Evolutionary conservation across 2,113 vertebrate genomes (phyloP), one percentile per base, ranked within the genome.

Genomic region (Brachypteracias leptosomus): DNA sequence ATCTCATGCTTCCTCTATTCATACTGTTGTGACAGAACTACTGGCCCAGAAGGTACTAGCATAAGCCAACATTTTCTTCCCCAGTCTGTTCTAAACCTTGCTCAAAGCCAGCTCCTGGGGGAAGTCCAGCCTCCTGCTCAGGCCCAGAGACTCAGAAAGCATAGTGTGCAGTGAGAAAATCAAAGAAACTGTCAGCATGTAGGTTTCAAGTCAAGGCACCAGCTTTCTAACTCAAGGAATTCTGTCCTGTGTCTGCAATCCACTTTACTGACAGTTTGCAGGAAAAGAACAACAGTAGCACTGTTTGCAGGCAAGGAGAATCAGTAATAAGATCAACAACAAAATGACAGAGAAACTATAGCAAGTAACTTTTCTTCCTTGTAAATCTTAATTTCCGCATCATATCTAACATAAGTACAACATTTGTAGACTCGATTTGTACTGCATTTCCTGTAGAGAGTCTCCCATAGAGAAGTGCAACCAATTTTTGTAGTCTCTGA

Each of bases 291-390:
- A 61, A 61, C n/a, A 36, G 22, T 10, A 61, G 58, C n/a, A 33
- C 22, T n/a, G 8, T 33, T 85, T 80, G 52, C 94, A 99, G 98
- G 94, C 96, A 98, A 96, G 97, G 95, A 96, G 96, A 12, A 40
- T 65, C 63, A 65, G 31, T 18, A 31, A 21, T 31, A 44, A 44
- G 59, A 40, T 31, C 40, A 65, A 42, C 62, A 65, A 13, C 20
- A 65, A 29, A 59, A 82, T 4, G 1, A 52, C 13, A 88, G n/a
- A 85, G 46, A 70, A 88, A 90, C 47, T 2, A 11, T 2, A 88
- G 14, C 49, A 83, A 84, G 36, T 8, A 49, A 79, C 9, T 47
- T 46, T 49, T 62, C n/a, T 85, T 85, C 21, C 19, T 52, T 65
- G 11, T 25, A 24, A 77, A 21, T 31, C 8, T n/a, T n/a, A n/a